Evolutionary conservation across 2,888 invertebrate species (phyloP).

Genomic region (Odontocolon sp.): DNA sequence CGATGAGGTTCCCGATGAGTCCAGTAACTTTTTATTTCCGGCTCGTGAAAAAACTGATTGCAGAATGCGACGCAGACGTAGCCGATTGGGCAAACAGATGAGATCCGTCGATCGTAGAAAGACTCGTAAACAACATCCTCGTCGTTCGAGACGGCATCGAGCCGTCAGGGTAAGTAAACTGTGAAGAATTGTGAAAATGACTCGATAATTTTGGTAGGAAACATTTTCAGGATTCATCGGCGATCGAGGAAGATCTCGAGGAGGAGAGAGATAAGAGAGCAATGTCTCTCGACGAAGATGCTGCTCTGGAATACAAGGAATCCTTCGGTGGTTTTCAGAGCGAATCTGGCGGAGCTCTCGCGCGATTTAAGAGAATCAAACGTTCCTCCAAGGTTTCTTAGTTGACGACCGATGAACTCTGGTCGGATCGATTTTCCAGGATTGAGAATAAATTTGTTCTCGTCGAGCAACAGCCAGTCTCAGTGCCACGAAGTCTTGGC

Average conservation of each 20-base stretch:
- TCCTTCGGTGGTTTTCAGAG: slow-evolving; percentile 71
- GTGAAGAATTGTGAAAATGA: neutral
- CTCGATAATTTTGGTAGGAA: slow-evolving; percentile 9
- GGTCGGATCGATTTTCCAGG: slow-evolving; percentile 3
- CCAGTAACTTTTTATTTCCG: slow-evolving; percentile 47
- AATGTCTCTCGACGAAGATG: slow-evolving; percentile 46
- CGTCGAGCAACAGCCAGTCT: slow-evolving; percentile 8
- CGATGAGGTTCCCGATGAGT: slow-evolving; percentile 53
- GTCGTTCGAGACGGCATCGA: slow-evolving; percentile 41
- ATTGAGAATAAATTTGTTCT: neutral
- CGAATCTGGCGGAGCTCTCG: slow-evolving; percentile 65
- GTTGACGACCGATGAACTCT: slow-evolving; percentile 53
- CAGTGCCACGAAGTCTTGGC: neutral
- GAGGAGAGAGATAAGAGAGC: slow-evolving; percentile 51
- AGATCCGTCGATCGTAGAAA: slow-evolving; percentile 34
- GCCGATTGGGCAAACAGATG: slow-evolving; percentile 25
- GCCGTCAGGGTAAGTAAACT: slow-evolving; percentile 42
- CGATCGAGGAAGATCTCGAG: slow-evolving; percentile 10
- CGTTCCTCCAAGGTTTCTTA: slow-evolving; percentile 49
- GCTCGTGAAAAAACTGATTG: slow-evolving; percentile 41
- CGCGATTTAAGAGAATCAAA: slow-evolving; percentile 72
- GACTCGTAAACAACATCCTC: slow-evolving; percentile 7
- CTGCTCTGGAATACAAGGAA: slow-evolving; percentile 69
- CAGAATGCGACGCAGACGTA: slow-evolving; percentile 40
- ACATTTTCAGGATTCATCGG: slow-evolving; percentile 38